These are phyloP conservation scores for Hoplostethus atlanticus DNA, from an alignment of 2,797 vertebrate species.

Conservation along the genomic window DNA sequence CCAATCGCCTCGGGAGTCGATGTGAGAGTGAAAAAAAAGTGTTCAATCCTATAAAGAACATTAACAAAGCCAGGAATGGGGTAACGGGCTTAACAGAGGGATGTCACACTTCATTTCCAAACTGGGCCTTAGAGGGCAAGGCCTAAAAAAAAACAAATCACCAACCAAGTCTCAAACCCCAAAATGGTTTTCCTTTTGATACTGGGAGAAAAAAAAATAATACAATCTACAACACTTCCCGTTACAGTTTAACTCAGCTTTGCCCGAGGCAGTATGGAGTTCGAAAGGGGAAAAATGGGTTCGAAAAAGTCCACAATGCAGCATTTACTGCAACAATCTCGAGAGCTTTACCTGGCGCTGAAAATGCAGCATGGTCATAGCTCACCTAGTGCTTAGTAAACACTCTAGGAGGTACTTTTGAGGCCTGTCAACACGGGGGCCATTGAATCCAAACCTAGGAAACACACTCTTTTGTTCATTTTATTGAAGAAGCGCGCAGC, in stretches of 20 bases:
- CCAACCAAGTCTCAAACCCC: neutral
- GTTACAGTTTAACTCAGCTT: neutral
- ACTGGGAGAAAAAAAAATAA: neutral
- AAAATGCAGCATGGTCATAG: neutral
- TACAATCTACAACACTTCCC: neutral
- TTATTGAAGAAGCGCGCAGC: neutral
- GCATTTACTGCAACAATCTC: neutral
- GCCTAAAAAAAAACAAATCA: no score
- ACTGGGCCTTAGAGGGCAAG: no score
- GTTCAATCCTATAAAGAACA: no score
- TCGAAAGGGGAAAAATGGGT: neutral
- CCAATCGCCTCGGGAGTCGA: no score
- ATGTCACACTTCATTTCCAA: no score
- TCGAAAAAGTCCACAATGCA: constrained; percentile 8
- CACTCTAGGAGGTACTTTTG: neutral
- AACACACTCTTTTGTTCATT: neutral
- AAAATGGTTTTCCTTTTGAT: neutral
- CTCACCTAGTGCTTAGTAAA: constrained; percentile 12
- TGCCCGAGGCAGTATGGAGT: constrained; percentile 1
- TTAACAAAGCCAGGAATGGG: no score
- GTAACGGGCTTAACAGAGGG: no score
- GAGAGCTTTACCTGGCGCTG: neutral
- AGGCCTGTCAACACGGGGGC: constrained; percentile 1
- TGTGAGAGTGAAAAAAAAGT: no score
- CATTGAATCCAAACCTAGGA: neutral